phyloP scores from a whole-genome alignment of 1,140 invertebrate genomes.

The Tribolium castaneum region DNA sequence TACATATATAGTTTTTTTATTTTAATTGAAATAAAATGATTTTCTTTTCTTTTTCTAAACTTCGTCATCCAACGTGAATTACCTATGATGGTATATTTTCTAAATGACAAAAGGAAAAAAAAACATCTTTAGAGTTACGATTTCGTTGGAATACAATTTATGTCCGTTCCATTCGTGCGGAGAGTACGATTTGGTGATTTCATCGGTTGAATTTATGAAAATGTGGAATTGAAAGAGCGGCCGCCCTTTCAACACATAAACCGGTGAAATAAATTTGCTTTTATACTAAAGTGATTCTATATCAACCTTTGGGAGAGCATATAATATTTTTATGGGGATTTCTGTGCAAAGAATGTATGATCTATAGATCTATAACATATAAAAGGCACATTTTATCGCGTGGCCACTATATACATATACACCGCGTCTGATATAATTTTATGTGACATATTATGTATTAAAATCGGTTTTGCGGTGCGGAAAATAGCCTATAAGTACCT shows the following conservation, averaged over 20 bases:
- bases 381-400: constrained; percentile 58
- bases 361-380: constrained; percentile 60
- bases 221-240: constrained; percentile 32
- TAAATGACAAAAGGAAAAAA: too few relatives aligned
- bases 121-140: not conserved
- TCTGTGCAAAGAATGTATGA: constrained; percentile 58
- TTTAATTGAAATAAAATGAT: too few relatives aligned
- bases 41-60: too few relatives aligned
- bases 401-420: constrained; percentile 55
- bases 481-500: constrained; percentile 58
- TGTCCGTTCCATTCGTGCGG: not conserved
- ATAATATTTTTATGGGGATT: constrained; percentile 61
- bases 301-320: constrained; percentile 47
- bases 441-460: constrained; percentile 60
- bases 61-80: too few relatives aligned
- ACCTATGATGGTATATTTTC: too few relatives aligned
- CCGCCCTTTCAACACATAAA: constrained; percentile 36
- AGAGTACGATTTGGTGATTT: constrained; percentile 17
- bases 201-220: constrained; percentile 16
- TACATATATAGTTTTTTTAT: too few relatives aligned
- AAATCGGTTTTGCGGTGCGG: constrained; percentile 57
- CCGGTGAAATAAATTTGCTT: constrained; percentile 47
- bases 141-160: not conserved
- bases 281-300: constrained; percentile 51
- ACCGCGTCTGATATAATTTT: constrained; percentile 55